Evolutionary conservation across 2,113 vertebrate species (phyloP), one percentile per base, ranked within the genome.

Genomic region (Gobio gobio): DNA sequence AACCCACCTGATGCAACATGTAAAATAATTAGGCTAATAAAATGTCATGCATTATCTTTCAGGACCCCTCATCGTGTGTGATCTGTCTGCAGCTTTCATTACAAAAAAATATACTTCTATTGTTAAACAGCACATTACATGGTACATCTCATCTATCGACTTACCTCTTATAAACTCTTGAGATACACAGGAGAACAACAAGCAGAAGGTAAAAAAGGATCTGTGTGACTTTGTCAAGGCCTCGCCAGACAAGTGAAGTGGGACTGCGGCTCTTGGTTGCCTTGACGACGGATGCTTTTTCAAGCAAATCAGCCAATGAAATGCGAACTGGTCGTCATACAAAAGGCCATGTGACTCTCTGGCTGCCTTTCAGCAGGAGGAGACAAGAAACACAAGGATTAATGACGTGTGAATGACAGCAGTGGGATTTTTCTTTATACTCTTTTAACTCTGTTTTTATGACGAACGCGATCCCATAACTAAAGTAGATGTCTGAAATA

Each of bases 281-380:
- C 89, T 86, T 90, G 88, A 87, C 66, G 77, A 90, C 82, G 78
- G 88, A 88, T 90, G 89, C 89, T 90, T 88, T 90, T 89, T 90
- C 86, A 90, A 90, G 87, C 72, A 83, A 85, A 49, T 80, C 80
- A 83, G 80, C 89, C 89, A 90, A 90, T 90, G 83, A 83, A 51
- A 72, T 64, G 77, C 85, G 85, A 36, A 45, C 33, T 85, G 83
- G 54, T 85, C 63, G 54, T 83, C 85, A 83, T 78, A 88, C 86
- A 90, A 87, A 88, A 83, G 82, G 59, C 83, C 87, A 88, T 79
- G 82, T 88, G 88, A 90, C 87, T 76, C 45, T 6, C 64, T 47
- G 63, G 78, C 56, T n/a, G 83, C 63, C 82, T 87, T 87, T 90
- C 73, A 85, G 64, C 51, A 82, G 85, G 58, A 74, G 86, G 68